Conservation (phyloP, 2,797 vertebrate genomes). For the Salarias fasciatus region DNA sequence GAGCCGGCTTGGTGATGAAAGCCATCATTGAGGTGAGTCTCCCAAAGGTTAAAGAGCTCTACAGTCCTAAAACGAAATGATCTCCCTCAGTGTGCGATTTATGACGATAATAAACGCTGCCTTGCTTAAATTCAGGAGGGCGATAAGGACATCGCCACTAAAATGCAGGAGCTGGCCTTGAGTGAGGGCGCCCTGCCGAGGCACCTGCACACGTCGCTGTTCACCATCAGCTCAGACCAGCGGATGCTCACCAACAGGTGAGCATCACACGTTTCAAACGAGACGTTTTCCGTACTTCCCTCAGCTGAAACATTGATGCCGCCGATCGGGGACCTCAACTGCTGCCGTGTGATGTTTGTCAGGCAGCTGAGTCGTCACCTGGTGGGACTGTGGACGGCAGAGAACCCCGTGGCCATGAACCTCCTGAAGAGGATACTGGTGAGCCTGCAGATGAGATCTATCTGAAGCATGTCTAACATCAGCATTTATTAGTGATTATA, state of each 20-base stretch:
- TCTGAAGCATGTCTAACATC: conserved; percentile 15
- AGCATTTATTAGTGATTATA: too few species aligned
- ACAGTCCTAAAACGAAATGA: background rate
- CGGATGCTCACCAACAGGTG: conserved; percentile 99
- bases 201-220: conserved; percentile 97
- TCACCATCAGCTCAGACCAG: conserved; percentile 96
- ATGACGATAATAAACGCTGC: background rate
- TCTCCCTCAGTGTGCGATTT: background rate
- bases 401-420: conserved; percentile 93
- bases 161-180: conserved; percentile 98
- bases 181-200: conserved; percentile 97
- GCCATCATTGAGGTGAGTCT: conserved; percentile 96
- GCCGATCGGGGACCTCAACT: too few species aligned
- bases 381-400: conserved; percentile 98
- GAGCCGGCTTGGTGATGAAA: conserved; percentile 98
- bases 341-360: conserved; percentile 21
- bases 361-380: conserved; percentile 98
- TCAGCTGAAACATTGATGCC: too few species aligned
- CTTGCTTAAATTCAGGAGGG: conserved; percentile 86
- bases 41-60: background rate
- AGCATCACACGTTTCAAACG: conserved; percentile 8
- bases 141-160: conserved; percentile 98
- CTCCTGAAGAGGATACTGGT: conserved; percentile 98
- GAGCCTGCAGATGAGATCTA: conserved; percentile 15
- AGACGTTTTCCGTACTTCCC: background rate